Percentiles rank a stretch among this genome's conserved stretches.
Conservation (phyloP, 2,113 vertebrate species). For the Hydrolagus affinis region DNA sequence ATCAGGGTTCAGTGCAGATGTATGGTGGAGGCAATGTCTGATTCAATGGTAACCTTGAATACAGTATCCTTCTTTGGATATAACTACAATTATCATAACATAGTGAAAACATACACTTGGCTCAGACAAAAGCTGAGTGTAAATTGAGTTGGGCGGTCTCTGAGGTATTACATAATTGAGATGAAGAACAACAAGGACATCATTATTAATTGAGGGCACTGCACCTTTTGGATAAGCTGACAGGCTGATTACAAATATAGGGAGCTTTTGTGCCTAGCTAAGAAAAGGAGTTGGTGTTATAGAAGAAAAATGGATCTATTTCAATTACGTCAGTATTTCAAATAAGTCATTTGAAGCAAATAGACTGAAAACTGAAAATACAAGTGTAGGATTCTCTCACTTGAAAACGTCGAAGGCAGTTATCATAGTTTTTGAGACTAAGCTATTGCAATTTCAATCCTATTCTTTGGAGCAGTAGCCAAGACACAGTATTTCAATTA, state of each 20-base stretch:
- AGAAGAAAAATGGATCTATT: background rate
- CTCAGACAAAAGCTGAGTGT: background rate
- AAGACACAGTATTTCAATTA: background rate
- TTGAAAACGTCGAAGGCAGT: background rate
- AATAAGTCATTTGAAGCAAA: background rate
- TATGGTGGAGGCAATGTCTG: background rate
- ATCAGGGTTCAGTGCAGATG: background rate
- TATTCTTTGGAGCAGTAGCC: background rate
- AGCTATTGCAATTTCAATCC: background rate
- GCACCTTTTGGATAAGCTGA: constrained; percentile 19
- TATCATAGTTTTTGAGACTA: background rate
- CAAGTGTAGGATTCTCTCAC: background rate
- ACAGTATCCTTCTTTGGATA: background rate
- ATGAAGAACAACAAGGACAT: background rate
- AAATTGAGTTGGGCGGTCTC: background rate
- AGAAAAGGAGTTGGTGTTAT: background rate
- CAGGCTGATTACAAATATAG: background rate
- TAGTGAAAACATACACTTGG: background rate
- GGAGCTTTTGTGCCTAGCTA: constrained; percentile 14
- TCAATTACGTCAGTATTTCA: background rate
- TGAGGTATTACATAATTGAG: background rate
- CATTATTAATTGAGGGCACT: constrained; percentile 3
- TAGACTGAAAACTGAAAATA: background rate
- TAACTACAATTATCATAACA: constrained; percentile 1
- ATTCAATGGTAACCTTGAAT: background rate